These are phyloP conservation scores for Acipenser oxyrinchus DNA, from an alignment of 2,797 vertebrate genomes.

Conservation along the genomic window DNA sequence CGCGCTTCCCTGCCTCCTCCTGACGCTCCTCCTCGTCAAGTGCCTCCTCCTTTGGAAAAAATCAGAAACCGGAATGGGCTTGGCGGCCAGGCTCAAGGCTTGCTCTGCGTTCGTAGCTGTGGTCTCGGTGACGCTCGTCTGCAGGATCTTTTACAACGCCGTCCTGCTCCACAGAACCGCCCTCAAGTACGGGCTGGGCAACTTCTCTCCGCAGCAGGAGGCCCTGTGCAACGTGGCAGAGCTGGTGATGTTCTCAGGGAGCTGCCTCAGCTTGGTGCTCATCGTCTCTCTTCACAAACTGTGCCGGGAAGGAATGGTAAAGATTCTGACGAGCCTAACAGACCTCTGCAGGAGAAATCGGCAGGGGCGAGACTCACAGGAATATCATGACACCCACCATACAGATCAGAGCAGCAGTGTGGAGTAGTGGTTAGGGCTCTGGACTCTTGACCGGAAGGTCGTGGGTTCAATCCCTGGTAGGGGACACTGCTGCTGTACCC, in stretches of 20 bases:
- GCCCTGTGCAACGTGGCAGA: constrained; percentile 58
- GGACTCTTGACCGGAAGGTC: too few relatives aligned
- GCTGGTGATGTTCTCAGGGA: constrained; percentile 58
- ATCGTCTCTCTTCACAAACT: constrained; percentile 52
- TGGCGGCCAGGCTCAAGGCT: constrained; percentile 43
- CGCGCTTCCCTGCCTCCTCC: constrained; percentile 43
- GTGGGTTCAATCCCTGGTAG: too few relatives aligned
- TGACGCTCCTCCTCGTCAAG: constrained; percentile 37
- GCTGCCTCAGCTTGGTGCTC: constrained; percentile 47
- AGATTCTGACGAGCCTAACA: constrained; percentile 31
- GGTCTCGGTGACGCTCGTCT: constrained; percentile 27
- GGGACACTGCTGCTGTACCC: too few relatives aligned
- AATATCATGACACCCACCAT: constrained; percentile 51
- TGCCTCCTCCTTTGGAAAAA: constrained; percentile 36
- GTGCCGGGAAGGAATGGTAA: constrained; percentile 38
- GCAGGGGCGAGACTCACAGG: constrained; percentile 37
- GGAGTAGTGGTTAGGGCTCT: too few relatives aligned
- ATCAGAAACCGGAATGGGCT: constrained; percentile 25
- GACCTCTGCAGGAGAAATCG: constrained; percentile 34
- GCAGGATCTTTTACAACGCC: constrained; percentile 54
- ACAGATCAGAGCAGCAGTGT: constrained; percentile 45
- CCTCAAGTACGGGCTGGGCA: constrained; percentile 21
- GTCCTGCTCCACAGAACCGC: constrained; percentile 46
- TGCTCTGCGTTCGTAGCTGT: constrained; percentile 26
- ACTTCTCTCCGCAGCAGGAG: constrained; percentile 18